Conservation (phyloP, 2,113 vertebrate genomes). For the Micronycteris hirsuta region DNA sequence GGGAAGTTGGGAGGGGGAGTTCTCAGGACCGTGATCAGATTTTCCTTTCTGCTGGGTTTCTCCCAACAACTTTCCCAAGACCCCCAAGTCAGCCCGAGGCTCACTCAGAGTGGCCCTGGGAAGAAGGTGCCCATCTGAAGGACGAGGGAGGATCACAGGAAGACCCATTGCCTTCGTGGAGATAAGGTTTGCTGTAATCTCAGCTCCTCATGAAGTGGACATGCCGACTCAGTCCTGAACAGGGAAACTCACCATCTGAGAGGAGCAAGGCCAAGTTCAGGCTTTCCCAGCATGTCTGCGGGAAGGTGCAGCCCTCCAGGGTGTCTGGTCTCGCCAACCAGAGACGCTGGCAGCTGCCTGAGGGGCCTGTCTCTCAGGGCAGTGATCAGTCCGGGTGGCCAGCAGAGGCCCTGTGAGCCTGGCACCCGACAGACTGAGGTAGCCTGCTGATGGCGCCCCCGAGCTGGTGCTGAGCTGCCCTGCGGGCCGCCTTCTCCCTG, state of each 20-base stretch:
- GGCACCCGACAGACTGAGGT: no score
- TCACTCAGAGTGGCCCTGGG: not conserved
- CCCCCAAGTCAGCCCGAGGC: not conserved
- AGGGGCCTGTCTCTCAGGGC: not conserved
- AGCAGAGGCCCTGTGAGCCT: not conserved
- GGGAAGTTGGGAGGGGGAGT: not conserved
- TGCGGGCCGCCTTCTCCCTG: not conserved
- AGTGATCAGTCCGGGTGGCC: fast-evolving
- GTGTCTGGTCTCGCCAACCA: not conserved
- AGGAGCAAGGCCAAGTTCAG: not conserved
- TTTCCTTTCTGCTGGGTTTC: not conserved
- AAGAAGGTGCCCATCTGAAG: not conserved
- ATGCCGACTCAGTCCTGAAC: not conserved
- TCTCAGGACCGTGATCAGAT: not conserved
- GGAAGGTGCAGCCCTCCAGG: not conserved
- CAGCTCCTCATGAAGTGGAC: not conserved
- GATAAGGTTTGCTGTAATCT: not conserved
- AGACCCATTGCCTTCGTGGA: not conserved
- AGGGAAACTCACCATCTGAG: not conserved
- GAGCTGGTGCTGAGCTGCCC: not conserved
- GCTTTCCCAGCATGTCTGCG: not conserved
- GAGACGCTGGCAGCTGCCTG: not conserved
- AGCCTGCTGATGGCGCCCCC: fast-evolving
- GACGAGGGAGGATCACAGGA: not conserved
- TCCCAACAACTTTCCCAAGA: not conserved